Evolutionary conservation across 2,113 vertebrate species (phyloP).

Genomic region (Herpetotheres cachinnans): DNA sequence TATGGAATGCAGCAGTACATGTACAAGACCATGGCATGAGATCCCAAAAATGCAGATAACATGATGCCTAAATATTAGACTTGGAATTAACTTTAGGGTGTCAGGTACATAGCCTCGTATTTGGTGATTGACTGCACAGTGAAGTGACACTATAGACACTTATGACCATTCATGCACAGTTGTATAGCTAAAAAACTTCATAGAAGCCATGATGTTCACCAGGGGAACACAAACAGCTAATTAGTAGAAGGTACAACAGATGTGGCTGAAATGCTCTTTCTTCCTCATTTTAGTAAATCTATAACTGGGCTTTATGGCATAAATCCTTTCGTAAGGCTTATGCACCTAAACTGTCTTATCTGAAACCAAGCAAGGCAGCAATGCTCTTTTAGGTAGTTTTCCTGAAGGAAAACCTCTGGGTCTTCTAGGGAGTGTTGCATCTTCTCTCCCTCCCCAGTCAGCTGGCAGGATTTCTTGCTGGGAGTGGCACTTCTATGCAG

Average conservation of each 20-base stretch:
- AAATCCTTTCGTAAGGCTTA: neutral
- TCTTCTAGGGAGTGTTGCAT: neutral
- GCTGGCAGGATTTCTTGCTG: neutral
- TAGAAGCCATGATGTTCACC: neutral
- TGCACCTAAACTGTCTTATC: neutral
- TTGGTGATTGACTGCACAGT: neutral
- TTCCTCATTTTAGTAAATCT: neutral
- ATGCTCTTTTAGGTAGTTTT: neutral
- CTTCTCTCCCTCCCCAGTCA: neutral
- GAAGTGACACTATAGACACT: neutral
- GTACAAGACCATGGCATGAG: neutral
- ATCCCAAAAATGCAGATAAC: neutral
- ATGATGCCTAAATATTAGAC: neutral
- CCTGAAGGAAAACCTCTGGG: neutral
- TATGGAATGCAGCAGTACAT: neutral
- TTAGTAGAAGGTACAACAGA: neutral
- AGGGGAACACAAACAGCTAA: neutral
- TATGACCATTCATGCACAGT: neutral
- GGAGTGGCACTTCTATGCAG: neutral
- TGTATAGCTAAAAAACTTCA: neutral
- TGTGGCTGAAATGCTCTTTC: neutral
- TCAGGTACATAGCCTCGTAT: neutral
- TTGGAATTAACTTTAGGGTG: neutral
- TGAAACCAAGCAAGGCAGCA: neutral
- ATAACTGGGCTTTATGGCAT: neutral